Evolutionary conservation across 1,140 invertebrate genomes (phyloP), one percentile per base, ranked within the genome.

Genomic region (Leptinotarsa undecemlineata): DNA sequence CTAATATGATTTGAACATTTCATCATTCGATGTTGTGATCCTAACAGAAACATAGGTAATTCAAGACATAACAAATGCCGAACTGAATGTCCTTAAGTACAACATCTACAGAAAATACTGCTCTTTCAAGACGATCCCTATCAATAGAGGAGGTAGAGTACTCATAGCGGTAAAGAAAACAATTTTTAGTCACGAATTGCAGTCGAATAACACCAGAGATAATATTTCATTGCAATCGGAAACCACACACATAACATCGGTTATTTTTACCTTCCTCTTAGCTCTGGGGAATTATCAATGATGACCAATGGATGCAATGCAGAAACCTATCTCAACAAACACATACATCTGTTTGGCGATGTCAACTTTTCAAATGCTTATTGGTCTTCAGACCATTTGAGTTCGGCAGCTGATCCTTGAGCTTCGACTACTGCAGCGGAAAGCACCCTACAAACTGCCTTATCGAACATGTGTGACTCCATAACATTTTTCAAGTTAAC

Each of bases 111-210:
- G 62, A 64, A 19, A 64, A 64, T 0, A 6, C 5, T 19, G 20
- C 62, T 60, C 62, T 63, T 11, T 6, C 1, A 19, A 63, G 21
- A 63, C 62, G 5, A 63, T 3, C 61, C 61, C 61, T 3, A 3
- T 63, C 61, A 63, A 63, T 14, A 63, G 61, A 63, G 61, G 21
- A 23, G 21, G 19, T 63, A 19, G n/a, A 17, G 62, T 63, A 20
- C 62, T 63, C 21, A 63, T 21, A 63, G 62, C 8, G 14, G 19
- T 63, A 14, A 21, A 63, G 62, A 63, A 63, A 63, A 63, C 13
- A 60, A 17, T 60, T 63, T 14, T 14, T 14, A 63, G 62, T 1
- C 62, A 63, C 62, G 1, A 63, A 3, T 2, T 63, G 19, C 62
- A 63, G 62, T 63, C 62, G 14, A 63, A 63, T 63, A 63, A 20